phyloP scores from a whole-genome alignment of 2,797 vertebrate species.

The Thaleichthys pacificus region DNA sequence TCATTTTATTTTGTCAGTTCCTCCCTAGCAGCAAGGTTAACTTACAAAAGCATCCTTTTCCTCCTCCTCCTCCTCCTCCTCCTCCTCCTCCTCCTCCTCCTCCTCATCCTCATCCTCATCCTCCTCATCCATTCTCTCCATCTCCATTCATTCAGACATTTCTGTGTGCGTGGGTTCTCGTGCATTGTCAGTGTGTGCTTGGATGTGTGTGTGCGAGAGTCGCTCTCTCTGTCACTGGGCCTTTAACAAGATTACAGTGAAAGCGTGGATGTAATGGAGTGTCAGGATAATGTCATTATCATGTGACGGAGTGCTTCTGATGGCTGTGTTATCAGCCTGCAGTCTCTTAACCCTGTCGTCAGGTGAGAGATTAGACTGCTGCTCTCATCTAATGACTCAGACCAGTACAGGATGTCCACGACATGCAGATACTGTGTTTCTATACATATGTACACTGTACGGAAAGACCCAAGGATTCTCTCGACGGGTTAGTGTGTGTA shows the following conservation, averaged over 20 bases:
- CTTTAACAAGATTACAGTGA: conserved; percentile 7
- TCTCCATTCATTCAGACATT: no score
- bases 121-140: no score
- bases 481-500: background rate
- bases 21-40: background rate
- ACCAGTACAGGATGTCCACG: conserved; percentile 7
- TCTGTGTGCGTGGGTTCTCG: no score
- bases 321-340: conserved; percentile 1
- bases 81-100: no score
- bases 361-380: background rate
- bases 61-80: background rate
- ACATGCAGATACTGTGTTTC: background rate
- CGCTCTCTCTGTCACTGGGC: background rate
- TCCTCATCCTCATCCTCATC: background rate
- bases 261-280: background rate
- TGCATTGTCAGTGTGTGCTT: no score
- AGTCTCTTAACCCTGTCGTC: conserved; percentile 11
- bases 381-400: background rate
- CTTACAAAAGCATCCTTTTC: background rate
- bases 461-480: background rate
- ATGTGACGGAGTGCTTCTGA: conserved; percentile 10
- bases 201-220: background rate
- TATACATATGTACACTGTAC: background rate
- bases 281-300: conserved; percentile 1
- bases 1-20: background rate